Base-by-base conservation (phyloP, 2,888 invertebrate genomes). In the Phorcus lineatus region DNA sequence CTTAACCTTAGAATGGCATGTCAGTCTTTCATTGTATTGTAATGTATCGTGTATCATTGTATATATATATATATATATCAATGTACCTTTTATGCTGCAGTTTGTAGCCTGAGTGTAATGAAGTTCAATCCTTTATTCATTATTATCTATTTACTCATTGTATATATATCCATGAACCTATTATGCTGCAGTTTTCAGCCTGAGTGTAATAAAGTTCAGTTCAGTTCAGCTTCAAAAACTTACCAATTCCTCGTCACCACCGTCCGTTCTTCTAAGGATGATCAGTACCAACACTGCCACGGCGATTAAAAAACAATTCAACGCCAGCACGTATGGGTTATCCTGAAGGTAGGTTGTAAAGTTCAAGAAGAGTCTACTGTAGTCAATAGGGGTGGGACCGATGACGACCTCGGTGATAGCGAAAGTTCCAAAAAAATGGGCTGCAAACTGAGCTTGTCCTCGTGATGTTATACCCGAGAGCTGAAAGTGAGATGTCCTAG, bases 361-460 rank as follows among this genome's bases (percentile, higher is more conserved):
- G 81, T 88, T 84, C 36, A 81, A 82, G 80, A 90, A 88, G 36
- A 90, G 80, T 19, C 84, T 80, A 13, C 78, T 80, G 77, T 90
- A 90, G 81, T 90, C 85, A 6, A 90, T 89, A 0, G 80, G 78
- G 40, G 85, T 85, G 6, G 89, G 89, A 4, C 81, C 80, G 13
- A 87, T 79, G 57, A 90, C 74, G 7, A 88, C 75, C n/a, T 84
- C 80, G 47, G 85, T 84, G 0, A 87, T 82, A 16, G 88, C 84
- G 80, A 90, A 88, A 0, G 87, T 81, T 4, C 90, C 90, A 36
- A 90, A 85, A 80, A 90, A 85, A 76, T 88, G 86, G 78, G 88
- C 86, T 62, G 86, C 85, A 75, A 90, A 88, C 53, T 78, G 55
- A n/a, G 85, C 83, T 0, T 70, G 74, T 0, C 81, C 81, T 16